Evolutionary conservation across 2,888 invertebrate species (phyloP).

Genomic region (Nemotelus pantherinus): DNA sequence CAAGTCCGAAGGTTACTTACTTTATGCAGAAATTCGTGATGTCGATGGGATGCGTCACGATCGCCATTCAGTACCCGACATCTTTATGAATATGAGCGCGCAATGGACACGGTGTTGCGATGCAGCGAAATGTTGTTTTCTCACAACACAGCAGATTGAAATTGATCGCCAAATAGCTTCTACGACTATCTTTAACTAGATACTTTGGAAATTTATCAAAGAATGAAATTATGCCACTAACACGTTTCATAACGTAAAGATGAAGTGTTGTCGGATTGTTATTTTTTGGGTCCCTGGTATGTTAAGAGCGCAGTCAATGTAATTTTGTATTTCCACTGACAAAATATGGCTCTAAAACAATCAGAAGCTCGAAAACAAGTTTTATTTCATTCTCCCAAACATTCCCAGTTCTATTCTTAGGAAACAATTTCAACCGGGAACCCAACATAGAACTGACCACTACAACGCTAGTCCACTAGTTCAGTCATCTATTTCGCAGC

Average conservation of each 20-base stretch:
- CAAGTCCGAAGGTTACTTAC: constrained; percentile 9
- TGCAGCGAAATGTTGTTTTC: constrained; percentile 38
- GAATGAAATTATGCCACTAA: constrained; percentile 37
- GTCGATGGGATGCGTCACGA: constrained; percentile 45
- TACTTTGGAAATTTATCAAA: constrained; percentile 20
- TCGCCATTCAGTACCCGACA: constrained; percentile 40
- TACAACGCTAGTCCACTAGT: no score
- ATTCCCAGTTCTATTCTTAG: not conserved
- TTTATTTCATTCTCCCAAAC: not conserved
- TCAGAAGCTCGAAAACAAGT: not conserved
- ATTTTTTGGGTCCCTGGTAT: not conserved
- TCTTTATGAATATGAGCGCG: constrained; percentile 40
- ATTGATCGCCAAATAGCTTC: constrained; percentile 38
- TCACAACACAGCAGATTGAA: constrained; percentile 40
- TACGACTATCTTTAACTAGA: constrained; percentile 14
- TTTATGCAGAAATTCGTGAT: constrained; percentile 38
- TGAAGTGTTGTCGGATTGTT: not conserved
- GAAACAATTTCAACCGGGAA: no score
- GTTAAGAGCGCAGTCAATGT: no score
- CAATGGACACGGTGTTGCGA: not conserved
- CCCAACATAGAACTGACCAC: no score
- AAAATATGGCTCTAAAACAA: no score
- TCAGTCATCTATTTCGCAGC: no score
- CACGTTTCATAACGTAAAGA: constrained; percentile 14
- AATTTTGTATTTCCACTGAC: no score